These are phyloP conservation scores for Idaea dimidiata DNA, from an alignment of 2,888 invertebrate genomes.

Conservation along the genomic window DNA sequence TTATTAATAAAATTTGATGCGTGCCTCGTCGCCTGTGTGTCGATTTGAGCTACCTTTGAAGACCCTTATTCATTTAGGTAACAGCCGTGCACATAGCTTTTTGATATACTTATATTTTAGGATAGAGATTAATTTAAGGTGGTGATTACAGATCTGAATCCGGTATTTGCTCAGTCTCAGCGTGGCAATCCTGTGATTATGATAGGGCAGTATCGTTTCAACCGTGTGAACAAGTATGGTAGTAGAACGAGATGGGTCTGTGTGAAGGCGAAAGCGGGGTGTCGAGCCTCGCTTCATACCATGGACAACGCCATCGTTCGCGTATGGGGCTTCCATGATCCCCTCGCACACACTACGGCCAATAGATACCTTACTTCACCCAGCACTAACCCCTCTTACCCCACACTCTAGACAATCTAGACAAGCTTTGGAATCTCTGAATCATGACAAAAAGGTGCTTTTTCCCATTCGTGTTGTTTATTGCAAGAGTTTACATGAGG, in stretches of 20 bases:
- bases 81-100: not conserved
- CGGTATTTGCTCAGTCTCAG: constrained; percentile 71
- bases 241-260: constrained; percentile 72
- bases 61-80: not conserved
- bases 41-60: not conserved
- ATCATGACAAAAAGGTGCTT: constrained; percentile 43
- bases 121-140: constrained; percentile 33
- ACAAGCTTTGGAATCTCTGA: constrained; percentile 30
- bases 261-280: constrained; percentile 73
- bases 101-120: not conserved
- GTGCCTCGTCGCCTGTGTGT: not conserved
- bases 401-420: constrained; percentile 2
- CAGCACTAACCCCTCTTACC: constrained; percentile 1
- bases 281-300: constrained; percentile 70
- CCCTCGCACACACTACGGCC: constrained; percentile 68
- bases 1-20: constrained; percentile 1
- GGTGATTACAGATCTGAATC: constrained; percentile 60
- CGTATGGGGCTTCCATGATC: constrained; percentile 74
- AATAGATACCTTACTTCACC: constrained; percentile 55
- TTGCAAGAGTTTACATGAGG: constrained; percentile 46
- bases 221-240: constrained; percentile 72
- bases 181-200: constrained; percentile 75
- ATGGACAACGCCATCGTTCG: constrained; percentile 73
- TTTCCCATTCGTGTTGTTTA: constrained; percentile 35
- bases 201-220: constrained; percentile 75